Conservation (phyloP, 2,113 vertebrate genomes). For the Catagonus wagneri region DNA sequence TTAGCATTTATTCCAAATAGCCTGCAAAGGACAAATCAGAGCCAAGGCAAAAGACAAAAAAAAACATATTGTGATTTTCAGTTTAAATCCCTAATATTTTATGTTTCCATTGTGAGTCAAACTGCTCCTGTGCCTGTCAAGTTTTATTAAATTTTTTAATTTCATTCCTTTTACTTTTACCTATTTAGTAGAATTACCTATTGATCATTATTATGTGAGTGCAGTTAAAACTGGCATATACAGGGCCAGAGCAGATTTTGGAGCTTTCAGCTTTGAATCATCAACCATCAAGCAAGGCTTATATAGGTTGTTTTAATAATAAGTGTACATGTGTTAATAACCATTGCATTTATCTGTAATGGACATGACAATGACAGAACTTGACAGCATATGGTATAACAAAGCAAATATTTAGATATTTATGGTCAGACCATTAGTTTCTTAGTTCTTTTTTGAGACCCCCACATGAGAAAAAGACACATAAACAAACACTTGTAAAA, state of each 20-base stretch:
- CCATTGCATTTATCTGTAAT: background rate
- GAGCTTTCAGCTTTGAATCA: background rate
- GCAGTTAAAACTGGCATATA: background rate
- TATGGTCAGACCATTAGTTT: background rate
- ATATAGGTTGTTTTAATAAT: background rate
- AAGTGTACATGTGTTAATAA: background rate
- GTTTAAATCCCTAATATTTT: background rate
- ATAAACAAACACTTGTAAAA: background rate
- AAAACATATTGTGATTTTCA: background rate
- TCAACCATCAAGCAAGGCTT: background rate
- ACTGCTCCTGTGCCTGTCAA: background rate
- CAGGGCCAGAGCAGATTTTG: background rate
- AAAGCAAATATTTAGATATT: background rate
- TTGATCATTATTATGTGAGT: background rate
- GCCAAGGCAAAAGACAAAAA: background rate
- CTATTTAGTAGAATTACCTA: background rate
- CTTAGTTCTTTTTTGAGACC: background rate
- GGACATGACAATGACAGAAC: background rate
- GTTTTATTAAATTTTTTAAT: background rate
- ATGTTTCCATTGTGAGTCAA: background rate
- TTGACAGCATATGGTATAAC: background rate
- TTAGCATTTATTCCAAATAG: background rate
- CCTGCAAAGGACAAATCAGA: constrained; percentile 16
- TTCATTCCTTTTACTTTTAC: background rate
- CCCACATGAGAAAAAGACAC: background rate